Base-by-base conservation (phyloP, 2,888 invertebrate species). In the Agrilus mali region DNA sequence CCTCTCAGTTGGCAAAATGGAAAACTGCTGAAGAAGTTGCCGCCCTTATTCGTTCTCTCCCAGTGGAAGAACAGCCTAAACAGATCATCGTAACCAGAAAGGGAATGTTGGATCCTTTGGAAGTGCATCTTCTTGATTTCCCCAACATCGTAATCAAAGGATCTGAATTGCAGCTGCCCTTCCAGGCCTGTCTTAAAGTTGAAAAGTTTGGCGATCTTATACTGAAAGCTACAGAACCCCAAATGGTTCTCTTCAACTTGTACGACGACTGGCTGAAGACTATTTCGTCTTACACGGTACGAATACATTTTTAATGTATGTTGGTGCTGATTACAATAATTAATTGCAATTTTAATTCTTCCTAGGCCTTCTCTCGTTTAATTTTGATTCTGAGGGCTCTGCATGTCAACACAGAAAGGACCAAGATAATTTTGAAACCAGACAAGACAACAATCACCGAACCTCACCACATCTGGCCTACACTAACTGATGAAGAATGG, bases 1-100 rank as follows among this genome's bases (percentile, higher is more conserved):
- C n/a, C 36, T 50, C 56, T 39, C 62, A 86, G 77, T 74, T 98
- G 68, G 98, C 98, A 8, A 99, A 98, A 70, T 98, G 98, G 98
- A 98, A 99, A 70, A 99, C 98, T 0, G 98, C 98, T 40, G 98
- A 98, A 73, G 98, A 99, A 84, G 98, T 99, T 13, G 98, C 98
- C 1, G 98, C 98, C 31, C 71, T 98, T 57, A 98, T 98, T 78
- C 82, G 98, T 36, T 99, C 98, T 0, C 70, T 99, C 51, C 98
- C 98, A 0, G 97, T 99, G 4, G 98, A 98, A 70, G 98, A 99
- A 70, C 98, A 99, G 65, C 98, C 98, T 0, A 96, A 98, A 64
- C 98, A 99, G 71, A 98, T 98, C 66, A 99, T 98, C 63, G 98
- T 98, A 43, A 98, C 98, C 1, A 78, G 98, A 56, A 99, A 99